Evolutionary conservation across 1,140 invertebrate genomes (phyloP).

Genomic region (Protaetia brevitarsis): DNA sequence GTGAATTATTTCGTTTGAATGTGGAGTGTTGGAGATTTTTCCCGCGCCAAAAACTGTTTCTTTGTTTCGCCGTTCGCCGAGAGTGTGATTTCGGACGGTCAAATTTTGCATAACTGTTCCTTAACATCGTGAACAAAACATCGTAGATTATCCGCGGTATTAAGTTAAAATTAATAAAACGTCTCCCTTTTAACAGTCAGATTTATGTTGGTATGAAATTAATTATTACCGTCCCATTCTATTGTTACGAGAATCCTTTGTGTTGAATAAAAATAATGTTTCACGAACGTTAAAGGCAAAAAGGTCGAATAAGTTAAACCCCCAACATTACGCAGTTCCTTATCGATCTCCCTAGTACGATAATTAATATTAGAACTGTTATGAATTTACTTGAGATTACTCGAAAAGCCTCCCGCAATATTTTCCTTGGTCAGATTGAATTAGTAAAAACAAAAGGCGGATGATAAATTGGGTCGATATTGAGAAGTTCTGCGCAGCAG

Average conservation of each 20-base stretch:
- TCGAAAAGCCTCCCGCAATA: neutral
- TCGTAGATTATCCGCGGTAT: neutral
- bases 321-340: neutral
- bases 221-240: neutral
- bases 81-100: neutral
- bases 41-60: neutral
- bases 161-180: neutral
- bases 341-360: too few species aligned
- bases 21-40: neutral
- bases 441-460: slow-evolving; percentile 19
- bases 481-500: neutral
- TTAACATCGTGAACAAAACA: neutral
- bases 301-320: neutral
- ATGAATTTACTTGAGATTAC: too few species aligned
- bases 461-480: slow-evolving; percentile 23
- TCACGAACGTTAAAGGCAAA: neutral
- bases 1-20: slow-evolving; percentile 7
- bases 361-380: neutral
- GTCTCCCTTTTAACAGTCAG: neutral
- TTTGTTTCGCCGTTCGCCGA: neutral
- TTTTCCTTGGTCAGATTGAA: neutral
- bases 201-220: neutral
- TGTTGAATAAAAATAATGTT: slow-evolving; percentile 4
- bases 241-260: neutral
- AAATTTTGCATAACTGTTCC: neutral